Conservation (phyloP, 2,113 vertebrate species). For the Myiozetetes cayanensis region DNA sequence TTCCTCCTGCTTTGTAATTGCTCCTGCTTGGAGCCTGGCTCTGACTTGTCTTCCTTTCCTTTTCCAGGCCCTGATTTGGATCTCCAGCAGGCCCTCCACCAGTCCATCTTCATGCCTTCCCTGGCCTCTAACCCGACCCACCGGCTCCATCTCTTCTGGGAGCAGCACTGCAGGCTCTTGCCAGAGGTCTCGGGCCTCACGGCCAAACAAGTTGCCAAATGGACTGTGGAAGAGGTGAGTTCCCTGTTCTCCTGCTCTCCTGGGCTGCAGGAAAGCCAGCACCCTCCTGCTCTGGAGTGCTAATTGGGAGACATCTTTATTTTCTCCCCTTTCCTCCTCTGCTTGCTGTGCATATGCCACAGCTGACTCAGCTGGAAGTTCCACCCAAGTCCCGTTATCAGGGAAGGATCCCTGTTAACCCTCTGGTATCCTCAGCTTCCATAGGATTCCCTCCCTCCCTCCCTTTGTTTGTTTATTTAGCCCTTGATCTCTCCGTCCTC, state of each 20-base stretch:
- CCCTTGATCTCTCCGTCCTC: neutral
- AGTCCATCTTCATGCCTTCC: conserved; percentile 88
- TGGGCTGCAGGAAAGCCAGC: neutral
- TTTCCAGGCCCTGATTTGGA: conserved; percentile 71
- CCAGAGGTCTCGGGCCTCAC: conserved; percentile 87
- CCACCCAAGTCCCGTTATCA: neutral
- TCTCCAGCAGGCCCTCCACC: conserved; percentile 88
- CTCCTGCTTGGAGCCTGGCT: neutral
- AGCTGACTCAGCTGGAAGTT: conserved; percentile 27
- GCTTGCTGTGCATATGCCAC: neutral
- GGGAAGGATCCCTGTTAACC: neutral
- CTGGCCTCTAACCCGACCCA: conserved; percentile 79
- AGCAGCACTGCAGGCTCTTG: conserved; percentile 89
- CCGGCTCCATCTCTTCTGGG: conserved; percentile 87
- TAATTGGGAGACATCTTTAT: neutral
- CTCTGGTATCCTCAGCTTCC: neutral
- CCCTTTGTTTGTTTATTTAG: neutral
- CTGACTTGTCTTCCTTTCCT: neutral
- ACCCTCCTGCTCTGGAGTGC: neutral
- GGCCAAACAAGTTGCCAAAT: conserved; percentile 86
- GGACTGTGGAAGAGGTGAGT: conserved; percentile 88
- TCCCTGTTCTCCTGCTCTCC: neutral
- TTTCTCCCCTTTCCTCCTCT: neutral
- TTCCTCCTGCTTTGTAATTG: neutral
- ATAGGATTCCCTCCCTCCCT: neutral